A percentile compares a stretch with the other conserved stretches of the same genome.
Evolutionary conservation across 2,113 vertebrate species (phyloP).

Genomic region (Rhynchomys soricoides): DNA sequence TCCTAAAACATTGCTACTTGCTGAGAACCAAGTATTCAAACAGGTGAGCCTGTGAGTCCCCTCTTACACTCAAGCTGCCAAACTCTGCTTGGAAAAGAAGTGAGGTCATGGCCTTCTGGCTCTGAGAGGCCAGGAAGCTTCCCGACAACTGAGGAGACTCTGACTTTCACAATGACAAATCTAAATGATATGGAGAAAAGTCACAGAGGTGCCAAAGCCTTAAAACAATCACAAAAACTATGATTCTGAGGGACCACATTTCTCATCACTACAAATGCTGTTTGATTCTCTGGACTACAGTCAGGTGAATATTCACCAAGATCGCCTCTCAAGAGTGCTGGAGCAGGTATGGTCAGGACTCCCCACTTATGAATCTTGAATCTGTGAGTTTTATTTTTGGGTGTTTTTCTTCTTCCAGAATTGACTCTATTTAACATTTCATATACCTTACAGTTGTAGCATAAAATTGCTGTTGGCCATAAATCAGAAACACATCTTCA

Average conservation of each 20-base stretch:
- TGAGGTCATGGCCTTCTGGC: not conserved
- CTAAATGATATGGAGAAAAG: not conserved
- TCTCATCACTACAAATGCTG: not conserved
- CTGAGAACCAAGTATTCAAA: too few species aligned
- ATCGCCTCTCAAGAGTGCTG: not conserved
- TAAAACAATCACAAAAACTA: not conserved
- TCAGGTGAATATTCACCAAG: not conserved
- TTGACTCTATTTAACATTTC: conserved; percentile 52
- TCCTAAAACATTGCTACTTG: not conserved
- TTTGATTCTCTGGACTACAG: not conserved
- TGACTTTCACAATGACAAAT: not conserved
- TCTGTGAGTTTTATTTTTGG: conserved; percentile 35
- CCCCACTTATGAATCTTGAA: not conserved
- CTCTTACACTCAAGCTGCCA: too few species aligned
- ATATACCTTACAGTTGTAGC: conserved; percentile 45
- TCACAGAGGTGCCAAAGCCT: not conserved
- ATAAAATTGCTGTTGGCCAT: conserved; percentile 51
- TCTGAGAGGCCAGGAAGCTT: not conserved
- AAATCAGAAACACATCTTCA: conserved; percentile 43
- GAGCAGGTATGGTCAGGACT: not conserved
- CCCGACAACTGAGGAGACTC: not conserved
- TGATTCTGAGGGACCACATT: not conserved
- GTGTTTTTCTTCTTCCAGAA: not conserved
- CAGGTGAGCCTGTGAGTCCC: not conserved
- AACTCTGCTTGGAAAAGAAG: not conserved